These are phyloP conservation scores for Plemyria rubiginata DNA, from an alignment of 2,888 invertebrate species.

Conservation along the genomic window DNA sequence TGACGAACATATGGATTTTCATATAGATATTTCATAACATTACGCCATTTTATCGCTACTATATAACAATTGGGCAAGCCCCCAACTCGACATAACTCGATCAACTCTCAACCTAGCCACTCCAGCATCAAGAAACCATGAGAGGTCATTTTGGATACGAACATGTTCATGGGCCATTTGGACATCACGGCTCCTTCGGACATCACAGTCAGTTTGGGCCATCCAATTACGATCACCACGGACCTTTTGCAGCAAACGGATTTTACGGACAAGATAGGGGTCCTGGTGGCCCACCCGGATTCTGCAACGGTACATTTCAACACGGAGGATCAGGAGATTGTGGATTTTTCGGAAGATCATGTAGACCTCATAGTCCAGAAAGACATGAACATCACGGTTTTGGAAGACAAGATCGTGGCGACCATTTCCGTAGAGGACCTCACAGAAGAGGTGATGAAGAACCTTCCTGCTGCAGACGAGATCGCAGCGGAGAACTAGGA, in stretches of 20 bases:
- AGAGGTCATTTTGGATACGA: conserved; percentile 18
- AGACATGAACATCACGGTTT: not conserved
- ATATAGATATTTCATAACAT: conserved; percentile 28
- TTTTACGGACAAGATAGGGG: not conserved
- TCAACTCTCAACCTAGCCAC: conserved; percentile 5
- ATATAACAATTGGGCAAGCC: conserved; percentile 16
- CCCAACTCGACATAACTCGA: conserved; percentile 15
- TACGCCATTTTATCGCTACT: conserved; percentile 17
- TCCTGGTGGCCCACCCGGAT: not conserved
- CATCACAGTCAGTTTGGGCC: not conserved
- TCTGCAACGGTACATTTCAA: too few relatives aligned
- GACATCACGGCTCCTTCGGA: conserved; percentile 1
- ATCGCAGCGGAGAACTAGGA: not conserved
- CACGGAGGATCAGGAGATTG: not conserved
- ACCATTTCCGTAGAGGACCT: conserved; percentile 6
- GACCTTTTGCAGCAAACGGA: not conserved
- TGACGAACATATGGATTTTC: not conserved
- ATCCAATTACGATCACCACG: not conserved
- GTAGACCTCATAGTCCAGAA: conserved; percentile 1
- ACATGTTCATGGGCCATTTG: conserved; percentile 10
- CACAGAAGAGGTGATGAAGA: conserved; percentile 3
- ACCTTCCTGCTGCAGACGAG: conserved; percentile 4
- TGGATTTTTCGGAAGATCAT: not conserved
- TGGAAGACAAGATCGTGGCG: not conserved
- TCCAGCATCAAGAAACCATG: conserved; percentile 9